Conservation (phyloP, 2,113 vertebrate species). For the Miniopterus natalensis region DNA sequence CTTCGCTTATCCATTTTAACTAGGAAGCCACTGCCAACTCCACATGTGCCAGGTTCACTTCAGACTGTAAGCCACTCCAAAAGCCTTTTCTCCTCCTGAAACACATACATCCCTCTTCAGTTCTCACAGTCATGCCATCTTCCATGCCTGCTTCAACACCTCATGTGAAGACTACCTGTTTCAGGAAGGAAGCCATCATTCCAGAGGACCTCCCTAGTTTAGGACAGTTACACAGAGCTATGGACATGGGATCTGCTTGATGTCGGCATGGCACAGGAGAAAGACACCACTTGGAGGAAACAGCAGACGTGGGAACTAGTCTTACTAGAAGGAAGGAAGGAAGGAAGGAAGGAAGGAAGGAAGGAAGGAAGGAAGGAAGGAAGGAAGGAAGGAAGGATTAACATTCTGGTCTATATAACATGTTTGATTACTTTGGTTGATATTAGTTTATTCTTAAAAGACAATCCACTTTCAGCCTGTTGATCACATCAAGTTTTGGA, state of each 20-base stretch:
- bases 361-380: neutral
- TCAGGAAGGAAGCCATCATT: neutral
- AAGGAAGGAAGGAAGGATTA: neutral
- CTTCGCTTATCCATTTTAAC: neutral
- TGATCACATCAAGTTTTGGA: neutral
- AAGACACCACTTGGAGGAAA: neutral
- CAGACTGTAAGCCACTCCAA: neutral
- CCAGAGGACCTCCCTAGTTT: neutral
- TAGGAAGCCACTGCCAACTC: neutral
- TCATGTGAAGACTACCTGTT: neutral
- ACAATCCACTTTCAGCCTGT: neutral
- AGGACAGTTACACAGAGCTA: neutral
- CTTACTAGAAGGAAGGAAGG: neutral
- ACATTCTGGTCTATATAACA: neutral
- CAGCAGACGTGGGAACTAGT: neutral
- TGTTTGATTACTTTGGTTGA: conserved; percentile 34
- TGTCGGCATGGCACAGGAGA: neutral
- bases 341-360: neutral
- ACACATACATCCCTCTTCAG: neutral
- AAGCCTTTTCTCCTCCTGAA: neutral
- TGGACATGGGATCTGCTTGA: neutral
- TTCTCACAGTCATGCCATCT: neutral
- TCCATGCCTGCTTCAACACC: neutral
- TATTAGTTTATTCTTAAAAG: neutral
- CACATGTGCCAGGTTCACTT: neutral